Percentiles rank a stretch among this genome's conserved stretches.
These are phyloP conservation scores for Drosophila peninsularis DNA, from an alignment of 2,888 invertebrate species.

Conservation along the genomic window DNA sequence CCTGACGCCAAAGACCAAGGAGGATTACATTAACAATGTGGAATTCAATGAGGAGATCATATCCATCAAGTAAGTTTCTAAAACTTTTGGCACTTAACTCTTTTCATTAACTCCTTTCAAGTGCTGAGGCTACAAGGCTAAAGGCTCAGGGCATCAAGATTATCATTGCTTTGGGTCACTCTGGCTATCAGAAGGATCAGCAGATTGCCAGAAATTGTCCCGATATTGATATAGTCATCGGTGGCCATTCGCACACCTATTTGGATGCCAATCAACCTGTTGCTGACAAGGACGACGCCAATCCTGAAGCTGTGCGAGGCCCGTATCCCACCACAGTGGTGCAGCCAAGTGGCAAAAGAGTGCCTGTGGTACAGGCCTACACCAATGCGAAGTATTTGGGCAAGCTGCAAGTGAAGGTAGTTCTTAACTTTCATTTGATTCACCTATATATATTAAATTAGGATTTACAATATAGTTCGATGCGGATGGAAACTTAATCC, in stretches of 20 bases:
- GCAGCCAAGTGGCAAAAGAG: slow-evolving; percentile 89
- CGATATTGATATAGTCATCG: slow-evolving; percentile 93
- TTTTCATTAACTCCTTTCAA: slow-evolving; percentile 29
- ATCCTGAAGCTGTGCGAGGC: slow-evolving; percentile 84
- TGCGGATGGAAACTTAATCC: slow-evolving; percentile 88
- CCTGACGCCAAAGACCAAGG: slow-evolving; percentile 91
- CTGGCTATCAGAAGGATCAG: slow-evolving; percentile 91
- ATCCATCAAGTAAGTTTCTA: slow-evolving; percentile 85
- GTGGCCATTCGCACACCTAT: slow-evolving; percentile 96
- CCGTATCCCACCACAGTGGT: slow-evolving; percentile 91
- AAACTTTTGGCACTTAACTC: accelerated
- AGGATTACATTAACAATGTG: slow-evolving; percentile 84
- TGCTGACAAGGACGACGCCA: slow-evolving; percentile 31
- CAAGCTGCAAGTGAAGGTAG: slow-evolving; percentile 87
- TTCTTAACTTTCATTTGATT: not conserved
- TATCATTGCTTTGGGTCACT: slow-evolving; percentile 95
- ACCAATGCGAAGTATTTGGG: slow-evolving; percentile 96
- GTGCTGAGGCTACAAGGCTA: slow-evolving; percentile 87
- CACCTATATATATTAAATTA: no score
- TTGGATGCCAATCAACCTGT: slow-evolving; percentile 89
- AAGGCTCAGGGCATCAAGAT: slow-evolving; percentile 89
- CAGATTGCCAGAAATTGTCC: slow-evolving; percentile 91
- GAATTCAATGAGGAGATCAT: slow-evolving; percentile 89
- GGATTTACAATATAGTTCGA: slow-evolving; percentile 86
- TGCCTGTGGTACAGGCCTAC: slow-evolving; percentile 94